phyloP scores from a whole-genome alignment of 1,140 invertebrate species.

The Zaprionus ornatus region DNA sequence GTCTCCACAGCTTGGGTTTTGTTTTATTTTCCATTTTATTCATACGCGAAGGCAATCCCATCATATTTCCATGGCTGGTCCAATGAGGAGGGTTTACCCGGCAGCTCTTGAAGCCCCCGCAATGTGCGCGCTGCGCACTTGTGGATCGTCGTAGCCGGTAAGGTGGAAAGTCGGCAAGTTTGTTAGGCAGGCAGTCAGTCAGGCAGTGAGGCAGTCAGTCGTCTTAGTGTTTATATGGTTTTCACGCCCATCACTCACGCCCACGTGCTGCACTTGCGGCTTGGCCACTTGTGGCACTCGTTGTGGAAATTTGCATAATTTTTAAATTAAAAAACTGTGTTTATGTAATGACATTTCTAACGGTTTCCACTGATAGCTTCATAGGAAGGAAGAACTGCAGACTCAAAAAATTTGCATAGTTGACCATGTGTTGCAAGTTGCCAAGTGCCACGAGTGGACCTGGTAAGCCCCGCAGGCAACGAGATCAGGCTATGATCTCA shows the following conservation, averaged over 20 bases:
- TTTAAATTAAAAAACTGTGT: slow-evolving; percentile 73
- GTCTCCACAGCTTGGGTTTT: background rate
- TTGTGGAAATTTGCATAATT: slow-evolving; percentile 70
- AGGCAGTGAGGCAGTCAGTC: background rate
- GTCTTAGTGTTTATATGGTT: slow-evolving; percentile 41
- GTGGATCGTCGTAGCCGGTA: background rate
- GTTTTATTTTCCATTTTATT: background rate
- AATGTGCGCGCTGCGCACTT: background rate
- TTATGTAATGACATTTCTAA: slow-evolving; percentile 76
- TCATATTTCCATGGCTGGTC: background rate
- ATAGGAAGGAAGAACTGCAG: slow-evolving; percentile 44
- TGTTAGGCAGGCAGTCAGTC: background rate
- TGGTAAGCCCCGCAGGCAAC: background rate
- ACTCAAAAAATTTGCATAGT: slow-evolving; percentile 32
- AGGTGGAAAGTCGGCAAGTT: background rate
- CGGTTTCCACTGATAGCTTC: slow-evolving; percentile 67
- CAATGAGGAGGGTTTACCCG: slow-evolving; percentile 22
- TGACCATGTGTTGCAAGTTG: slow-evolving; percentile 29
- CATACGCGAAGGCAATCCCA: background rate
- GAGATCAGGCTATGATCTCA: background rate
- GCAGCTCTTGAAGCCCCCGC: slow-evolving; percentile 47
- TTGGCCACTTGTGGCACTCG: slow-evolving; percentile 14
- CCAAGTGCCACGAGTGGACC: slow-evolving; percentile 7
- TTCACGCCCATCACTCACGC: slow-evolving; percentile 66
- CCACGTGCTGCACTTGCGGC: slow-evolving; percentile 44